phyloP scores from a whole-genome alignment of 2,888 invertebrate species.

The Physocephala rufipes region DNA sequence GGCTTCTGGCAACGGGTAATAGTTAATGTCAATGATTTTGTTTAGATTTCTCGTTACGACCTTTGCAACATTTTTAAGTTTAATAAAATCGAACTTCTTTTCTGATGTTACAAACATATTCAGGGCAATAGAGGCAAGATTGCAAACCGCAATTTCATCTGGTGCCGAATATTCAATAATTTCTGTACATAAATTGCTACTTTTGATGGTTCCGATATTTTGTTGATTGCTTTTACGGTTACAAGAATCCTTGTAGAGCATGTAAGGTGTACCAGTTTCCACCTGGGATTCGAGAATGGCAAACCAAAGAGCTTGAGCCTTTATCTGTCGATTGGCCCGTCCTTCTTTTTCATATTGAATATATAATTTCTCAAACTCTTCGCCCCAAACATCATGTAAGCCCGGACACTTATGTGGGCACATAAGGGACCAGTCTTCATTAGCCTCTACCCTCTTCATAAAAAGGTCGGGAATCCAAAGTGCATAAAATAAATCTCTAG shows the following conservation, averaged over 20 bases:
- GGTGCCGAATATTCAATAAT: constrained; percentile 92
- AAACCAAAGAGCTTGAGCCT: constrained; percentile 91
- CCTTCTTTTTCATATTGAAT: constrained; percentile 85
- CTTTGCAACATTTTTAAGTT: constrained; percentile 87
- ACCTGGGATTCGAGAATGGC: constrained; percentile 94
- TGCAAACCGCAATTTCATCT: constrained; percentile 97
- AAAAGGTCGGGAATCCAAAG: constrained; percentile 99
- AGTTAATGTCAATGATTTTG: constrained; percentile 96
- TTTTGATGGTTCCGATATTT: constrained; percentile 97
- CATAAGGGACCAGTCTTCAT: constrained; percentile 94
- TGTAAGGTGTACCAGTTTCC: constrained; percentile 98
- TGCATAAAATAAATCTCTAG: constrained; percentile 95
- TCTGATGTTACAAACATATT: constrained; percentile 88
- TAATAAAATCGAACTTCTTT: constrained; percentile 85
- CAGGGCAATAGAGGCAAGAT: constrained; percentile 95
- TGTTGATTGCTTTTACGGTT: constrained; percentile 98
- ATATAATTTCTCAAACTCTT: constrained; percentile 91
- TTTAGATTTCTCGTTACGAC: constrained; percentile 91
- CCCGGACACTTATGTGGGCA: constrained; percentile 95
- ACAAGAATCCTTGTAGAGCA: constrained; percentile 96
- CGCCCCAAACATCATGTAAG: constrained; percentile 91
- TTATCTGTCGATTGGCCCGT: constrained; percentile 73
- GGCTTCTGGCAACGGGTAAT: constrained; percentile 93
- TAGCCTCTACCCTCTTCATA: constrained; percentile 90
- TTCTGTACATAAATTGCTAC: constrained; percentile 98